phyloP scores from a whole-genome alignment of 2,888 invertebrate species.

The Heliconius sara region DNA sequence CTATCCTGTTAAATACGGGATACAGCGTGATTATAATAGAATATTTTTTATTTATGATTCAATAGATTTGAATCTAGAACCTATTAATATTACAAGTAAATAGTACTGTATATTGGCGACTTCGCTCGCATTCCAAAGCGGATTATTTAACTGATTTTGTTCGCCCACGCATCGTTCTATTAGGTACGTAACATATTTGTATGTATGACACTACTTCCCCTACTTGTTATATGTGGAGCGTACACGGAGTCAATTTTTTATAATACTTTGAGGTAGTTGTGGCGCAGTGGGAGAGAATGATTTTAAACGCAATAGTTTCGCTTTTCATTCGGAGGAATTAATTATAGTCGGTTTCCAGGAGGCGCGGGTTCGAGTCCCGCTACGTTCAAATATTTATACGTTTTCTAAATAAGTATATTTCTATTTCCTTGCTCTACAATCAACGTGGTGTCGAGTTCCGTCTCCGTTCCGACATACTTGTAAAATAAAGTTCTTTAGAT shows the following conservation, averaged over 20 bases:
- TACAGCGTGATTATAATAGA: no score
- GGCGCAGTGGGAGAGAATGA: no score
- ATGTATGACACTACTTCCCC: slow-evolving; percentile 21
- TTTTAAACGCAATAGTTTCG: not conserved
- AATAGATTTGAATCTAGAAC: not conserved
- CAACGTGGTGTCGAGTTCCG: no score
- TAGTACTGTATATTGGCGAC: not conserved
- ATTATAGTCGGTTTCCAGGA: no score
- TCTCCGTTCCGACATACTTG: no score
- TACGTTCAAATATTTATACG: no score
- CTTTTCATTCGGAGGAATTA: not conserved
- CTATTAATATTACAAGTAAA: no score
- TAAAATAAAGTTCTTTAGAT: no score
- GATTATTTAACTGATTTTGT: slow-evolving; percentile 18
- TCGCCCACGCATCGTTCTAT: slow-evolving; percentile 13
- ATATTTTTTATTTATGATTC: not conserved
- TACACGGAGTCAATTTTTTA: no score
- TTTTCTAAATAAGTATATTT: no score
- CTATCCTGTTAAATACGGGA: no score
- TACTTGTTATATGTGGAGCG: not conserved
- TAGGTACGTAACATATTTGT: slow-evolving; percentile 2
- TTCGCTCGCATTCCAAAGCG: slow-evolving; percentile 6
- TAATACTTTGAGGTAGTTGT: not conserved
- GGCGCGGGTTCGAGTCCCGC: no score
- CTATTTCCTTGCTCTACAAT: not conserved